Percentiles rank a stretch among this genome's conserved stretches.
These are phyloP conservation scores for Macrophya annulata DNA, from an alignment of 2,888 invertebrate species.

Conservation along the genomic window DNA sequence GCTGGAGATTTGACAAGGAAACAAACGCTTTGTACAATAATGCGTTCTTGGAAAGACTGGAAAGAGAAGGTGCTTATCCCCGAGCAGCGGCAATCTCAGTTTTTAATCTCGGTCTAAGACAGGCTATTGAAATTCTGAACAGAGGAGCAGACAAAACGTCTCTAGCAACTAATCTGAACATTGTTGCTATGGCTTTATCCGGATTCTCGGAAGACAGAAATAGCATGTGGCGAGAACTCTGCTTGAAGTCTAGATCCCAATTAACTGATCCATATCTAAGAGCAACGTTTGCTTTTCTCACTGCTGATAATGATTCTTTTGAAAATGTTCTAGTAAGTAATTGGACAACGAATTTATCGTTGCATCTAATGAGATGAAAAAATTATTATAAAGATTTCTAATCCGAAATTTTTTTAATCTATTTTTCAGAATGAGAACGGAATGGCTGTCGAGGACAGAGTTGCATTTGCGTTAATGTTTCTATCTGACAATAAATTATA, in stretches of 20 bases:
- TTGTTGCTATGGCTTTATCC: constrained; percentile 90
- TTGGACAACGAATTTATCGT: background rate
- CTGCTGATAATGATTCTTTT: constrained; percentile 89
- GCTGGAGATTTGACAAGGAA: constrained; percentile 93
- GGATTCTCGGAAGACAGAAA: constrained; percentile 94
- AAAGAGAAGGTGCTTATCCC: constrained; percentile 87
- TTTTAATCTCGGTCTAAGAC: constrained; percentile 92
- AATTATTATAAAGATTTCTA: constrained; percentile 54
- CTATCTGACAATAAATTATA: constrained; percentile 90
- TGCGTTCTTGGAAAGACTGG: constrained; percentile 85
- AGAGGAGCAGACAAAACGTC: constrained; percentile 83
- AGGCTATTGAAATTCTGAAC: constrained; percentile 93
- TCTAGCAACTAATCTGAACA: constrained; percentile 80
- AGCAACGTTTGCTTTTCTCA: constrained; percentile 94
- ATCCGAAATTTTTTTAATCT: constrained; percentile 56
- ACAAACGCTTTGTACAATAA: constrained; percentile 80
- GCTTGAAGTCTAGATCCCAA: constrained; percentile 87
- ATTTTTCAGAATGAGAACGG: constrained; percentile 88
- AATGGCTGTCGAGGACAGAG: constrained; percentile 92
- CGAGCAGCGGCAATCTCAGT: constrained; percentile 95
- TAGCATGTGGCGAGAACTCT: constrained; percentile 90
- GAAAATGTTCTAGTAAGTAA: constrained; percentile 87
- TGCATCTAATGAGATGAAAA: background rate
- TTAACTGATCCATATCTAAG: constrained; percentile 95
- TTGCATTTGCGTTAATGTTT: constrained; percentile 95